Evolutionary conservation across 2,113 vertebrate genomes (phyloP).

Genomic region (Casuarius casuarius): DNA sequence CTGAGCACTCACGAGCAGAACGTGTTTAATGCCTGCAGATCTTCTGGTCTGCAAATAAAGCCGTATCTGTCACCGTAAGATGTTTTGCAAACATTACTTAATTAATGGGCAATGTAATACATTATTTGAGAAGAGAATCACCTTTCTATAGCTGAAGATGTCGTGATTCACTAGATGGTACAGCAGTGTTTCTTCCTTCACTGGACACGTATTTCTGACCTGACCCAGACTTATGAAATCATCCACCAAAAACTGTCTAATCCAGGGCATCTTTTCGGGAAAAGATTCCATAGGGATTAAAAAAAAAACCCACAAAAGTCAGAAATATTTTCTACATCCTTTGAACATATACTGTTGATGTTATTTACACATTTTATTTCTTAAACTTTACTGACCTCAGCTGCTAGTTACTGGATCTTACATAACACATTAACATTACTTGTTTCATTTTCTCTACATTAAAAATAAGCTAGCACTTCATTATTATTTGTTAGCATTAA

Average conservation of each 20-base stretch:
- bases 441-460: neutral
- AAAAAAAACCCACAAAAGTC: neutral
- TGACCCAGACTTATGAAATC: neutral
- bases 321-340: neutral
- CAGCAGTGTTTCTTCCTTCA: neutral
- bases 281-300: neutral
- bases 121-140: neutral
- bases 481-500: neutral
- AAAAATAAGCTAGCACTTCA: neutral
- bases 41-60: neutral
- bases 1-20: neutral
- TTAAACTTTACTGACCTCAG: neutral
- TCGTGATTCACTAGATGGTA: neutral
- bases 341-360: neutral
- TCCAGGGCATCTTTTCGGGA: neutral
- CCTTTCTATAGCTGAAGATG: neutral
- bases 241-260: neutral
- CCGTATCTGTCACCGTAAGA: neutral
- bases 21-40: neutral
- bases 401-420: neutral
- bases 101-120: neutral
- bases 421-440: neutral
- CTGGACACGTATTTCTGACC: neutral
- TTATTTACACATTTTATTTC: conserved; percentile 6
- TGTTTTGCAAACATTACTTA: neutral